Base-by-base conservation (phyloP, 1,140 invertebrate genomes). In the Ceratosolen fusciceps region DNA sequence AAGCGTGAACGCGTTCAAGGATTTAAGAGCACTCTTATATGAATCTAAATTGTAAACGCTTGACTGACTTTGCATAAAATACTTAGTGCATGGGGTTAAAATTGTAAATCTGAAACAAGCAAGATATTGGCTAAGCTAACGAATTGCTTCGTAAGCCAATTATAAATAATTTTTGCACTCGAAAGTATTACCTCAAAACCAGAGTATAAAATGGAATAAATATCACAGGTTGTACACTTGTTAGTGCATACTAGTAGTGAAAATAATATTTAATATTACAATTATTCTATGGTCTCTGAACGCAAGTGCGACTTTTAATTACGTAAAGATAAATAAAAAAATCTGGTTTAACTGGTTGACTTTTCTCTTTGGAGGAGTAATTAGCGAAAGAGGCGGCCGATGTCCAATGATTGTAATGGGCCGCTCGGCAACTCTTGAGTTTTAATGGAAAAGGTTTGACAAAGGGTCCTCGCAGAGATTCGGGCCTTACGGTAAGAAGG, bases 271-370 rank as follows among this genome's bases (percentile, higher is more conserved):
- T 29, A 68, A 31, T 49, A 54, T 75, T 75, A 43, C 60, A 62
- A 67, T 67, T n/a, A 31, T 62, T 26, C 16, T 34, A 26, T 19
- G 47, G 16, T 52, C 39, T 71, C 54, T 71, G 26, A 24, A 31
- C 26, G 34, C 1, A 19, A 34, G 60, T 54, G n/a, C n/a, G 62
- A 76, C 68, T 76, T 65, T 68, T 68, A 65, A 68, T 12, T 75
- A 29, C 31, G 58, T 24, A 47, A 62, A 65, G 58, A 49, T 49
- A 29, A 43, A 74, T 60, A 37, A 14, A 56, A 62, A 62, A 74
- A 37, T n/a, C 2, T 34, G 0, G 4, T 24, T 49, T 72, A 72
- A 72, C 47, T 56, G n/a, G 56, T 72, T 24, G 19, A 71, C 24
- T 4, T 26, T 54, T 19, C 37, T 72, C 49, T 34, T 54, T 72